Conservation (phyloP, 1,140 invertebrate species). For the Nephotettix cincticeps region DNA sequence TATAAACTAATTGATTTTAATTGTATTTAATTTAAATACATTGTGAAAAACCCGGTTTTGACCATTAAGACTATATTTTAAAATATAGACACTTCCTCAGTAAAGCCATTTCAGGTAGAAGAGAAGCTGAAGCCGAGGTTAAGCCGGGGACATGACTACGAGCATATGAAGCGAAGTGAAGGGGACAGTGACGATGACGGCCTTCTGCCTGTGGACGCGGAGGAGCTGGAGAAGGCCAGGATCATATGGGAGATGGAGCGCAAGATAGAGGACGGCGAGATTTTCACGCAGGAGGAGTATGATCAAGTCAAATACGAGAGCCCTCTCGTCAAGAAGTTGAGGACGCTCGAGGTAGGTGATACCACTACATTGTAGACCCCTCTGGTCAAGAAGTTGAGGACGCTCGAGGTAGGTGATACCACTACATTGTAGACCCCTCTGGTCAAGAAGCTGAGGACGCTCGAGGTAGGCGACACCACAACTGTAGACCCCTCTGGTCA, state of each 20-base stretch:
- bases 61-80: too few relatives aligned
- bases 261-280: constrained; percentile 52
- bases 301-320: constrained; percentile 59
- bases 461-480: constrained; percentile 53
- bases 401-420: constrained; percentile 52
- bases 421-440: constrained; percentile 50
- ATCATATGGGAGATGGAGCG: constrained; percentile 30
- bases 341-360: constrained; percentile 54
- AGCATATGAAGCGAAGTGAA: background rate
- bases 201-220: constrained; percentile 5
- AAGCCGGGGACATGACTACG: background rate
- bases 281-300: constrained; percentile 55
- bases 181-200: background rate
- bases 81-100: too few relatives aligned
- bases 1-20: too few relatives aligned
- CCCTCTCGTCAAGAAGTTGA: constrained; percentile 59
- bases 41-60: too few relatives aligned
- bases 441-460: constrained; percentile 57
- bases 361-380: constrained; percentile 48
- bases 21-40: too few relatives aligned
- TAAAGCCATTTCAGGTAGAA: background rate
- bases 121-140: background rate
- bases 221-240: constrained; percentile 6
- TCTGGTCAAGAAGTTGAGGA: constrained; percentile 59
- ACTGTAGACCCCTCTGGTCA: constrained; percentile 57